Base-by-base conservation (phyloP, 2,888 invertebrate genomes). In the Scaptodrosophila latifasciaeformis region DNA sequence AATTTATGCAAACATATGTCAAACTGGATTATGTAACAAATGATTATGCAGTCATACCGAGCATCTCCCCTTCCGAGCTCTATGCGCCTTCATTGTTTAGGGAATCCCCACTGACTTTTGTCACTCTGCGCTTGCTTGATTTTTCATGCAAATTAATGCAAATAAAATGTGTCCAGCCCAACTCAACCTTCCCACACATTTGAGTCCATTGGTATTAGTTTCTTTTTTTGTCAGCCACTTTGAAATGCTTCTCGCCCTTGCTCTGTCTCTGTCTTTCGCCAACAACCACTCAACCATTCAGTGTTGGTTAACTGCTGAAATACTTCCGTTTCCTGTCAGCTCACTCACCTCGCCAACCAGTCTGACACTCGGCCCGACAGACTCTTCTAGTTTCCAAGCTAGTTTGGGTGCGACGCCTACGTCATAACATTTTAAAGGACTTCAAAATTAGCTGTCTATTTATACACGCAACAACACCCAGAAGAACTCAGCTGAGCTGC, bases 1-100 rank as follows among this genome's bases (percentile, higher is more conserved):
- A 75, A 78, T 71, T 75, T 75, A 78, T 75, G 78, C 74, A 75
- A 72, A 70, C 78, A 75, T 78, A 78, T 78, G 74, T 75, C 78
- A 63, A 58, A 49, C 54, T 54, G 58, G 72, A 75, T 78, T 76
- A 76, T 75, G 60, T 67, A 70, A 65, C 62, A 62, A 65, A 67
- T 17, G 34, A 47, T 39, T 31, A 27, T 27, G 9, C 5, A 6
- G 27, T 5, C 27, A 27, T 27, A 27, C 5, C 9, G 9, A 9
- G 7, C 12, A 37, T 46, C 21, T 35, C 12, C 17, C 40, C 42
- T 27, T 35, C 4, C 12, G 7, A 6, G 5, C 29, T 67, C 75
- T 65, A 63, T 48, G 71, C 65, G 46, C 49, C 19, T 9, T 21
- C 12, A 27, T n/a, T n/a, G n/a, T n/a, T n/a, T n/a, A n/a, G n/a